Base-by-base conservation (phyloP, 2,888 invertebrate genomes). In the Unio delphinus region DNA sequence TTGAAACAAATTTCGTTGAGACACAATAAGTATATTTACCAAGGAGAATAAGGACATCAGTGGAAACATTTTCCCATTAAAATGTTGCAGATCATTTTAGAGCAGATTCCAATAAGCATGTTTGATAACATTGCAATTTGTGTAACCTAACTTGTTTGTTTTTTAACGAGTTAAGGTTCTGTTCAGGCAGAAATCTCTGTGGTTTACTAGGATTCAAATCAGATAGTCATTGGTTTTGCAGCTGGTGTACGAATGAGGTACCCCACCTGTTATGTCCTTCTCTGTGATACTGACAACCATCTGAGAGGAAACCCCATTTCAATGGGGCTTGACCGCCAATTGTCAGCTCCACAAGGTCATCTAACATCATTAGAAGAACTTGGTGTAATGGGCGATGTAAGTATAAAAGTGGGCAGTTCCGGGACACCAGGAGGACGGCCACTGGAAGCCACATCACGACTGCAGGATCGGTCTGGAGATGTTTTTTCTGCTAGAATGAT, bases 221-320 rank as follows among this genome's bases (percentile, higher is more conserved):
- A 11, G 55, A 0, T 59, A 18, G 26, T 56, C 34, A 64, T 93
- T 79, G 92, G 55, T 28, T 57, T 77, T 80, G n/a, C 93, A 90
- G 96, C 96, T 86, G 97, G 96, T 65, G 95, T 96, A 75, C 94
- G 96, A 89, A 96, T 99, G 96, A 94, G 95, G 79, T 99, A 99
- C 92, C 99, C 99, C 64, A 94, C 95, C 74, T 95, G 95, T 91
- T 99, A 97, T 91, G 96, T 97, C 86, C 93, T 98, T 75, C 80
- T 87, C 75, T 87, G 84, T 81, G 89, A 87, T 60, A 86, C 81
- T 78, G 82, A 84, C 80, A 84, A 87, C 28, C 63, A 84, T 71
- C 87, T 82, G 81, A 81, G 74, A 74, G 80, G 77, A 82, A 80
- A 80, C 61, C 69, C 72, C 60, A 64, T 68, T 62, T 30, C 26